These are phyloP conservation scores for Columba janthina DNA, from an alignment of 2,113 vertebrate species.

Conservation along the genomic window DNA sequence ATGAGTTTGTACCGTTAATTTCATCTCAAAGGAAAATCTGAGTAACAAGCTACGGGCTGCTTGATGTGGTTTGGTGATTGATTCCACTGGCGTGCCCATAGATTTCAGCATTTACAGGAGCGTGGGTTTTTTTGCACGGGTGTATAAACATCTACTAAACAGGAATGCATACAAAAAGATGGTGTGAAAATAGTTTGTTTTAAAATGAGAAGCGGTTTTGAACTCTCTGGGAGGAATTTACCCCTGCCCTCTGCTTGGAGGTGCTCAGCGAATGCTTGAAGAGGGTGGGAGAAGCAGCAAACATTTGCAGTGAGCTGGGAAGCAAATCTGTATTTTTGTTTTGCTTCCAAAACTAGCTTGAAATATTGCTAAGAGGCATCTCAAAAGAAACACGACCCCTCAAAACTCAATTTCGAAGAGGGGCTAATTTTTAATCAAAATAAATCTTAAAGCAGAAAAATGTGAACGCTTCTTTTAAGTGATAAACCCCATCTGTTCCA, in stretches of 20 bases:
- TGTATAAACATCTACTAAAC: conserved; percentile 1
- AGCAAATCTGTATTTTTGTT: neutral
- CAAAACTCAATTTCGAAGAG: neutral
- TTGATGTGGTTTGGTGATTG: neutral
- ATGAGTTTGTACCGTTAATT: neutral
- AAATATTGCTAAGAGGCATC: neutral
- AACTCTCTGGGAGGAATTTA: conserved; percentile 9
- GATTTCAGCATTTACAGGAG: neutral
- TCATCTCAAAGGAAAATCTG: neutral
- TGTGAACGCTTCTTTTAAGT: neutral
- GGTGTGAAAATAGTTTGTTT: neutral
- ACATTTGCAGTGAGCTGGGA: neutral
- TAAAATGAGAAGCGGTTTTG: neutral
- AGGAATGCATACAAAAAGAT: neutral
- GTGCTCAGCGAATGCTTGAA: neutral
- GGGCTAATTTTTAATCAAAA: neutral
- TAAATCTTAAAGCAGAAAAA: neutral
- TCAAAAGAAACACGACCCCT: neutral
- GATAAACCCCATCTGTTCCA: neutral
- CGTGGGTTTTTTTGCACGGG: rapidly evolving
- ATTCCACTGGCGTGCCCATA: neutral
- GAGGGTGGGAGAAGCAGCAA: neutral
- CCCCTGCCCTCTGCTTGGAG: neutral
- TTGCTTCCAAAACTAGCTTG: conserved; percentile 8
- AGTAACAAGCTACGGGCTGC: neutral